Conservation (phyloP, 2,888 invertebrate species). For the Acleris literana region DNA sequence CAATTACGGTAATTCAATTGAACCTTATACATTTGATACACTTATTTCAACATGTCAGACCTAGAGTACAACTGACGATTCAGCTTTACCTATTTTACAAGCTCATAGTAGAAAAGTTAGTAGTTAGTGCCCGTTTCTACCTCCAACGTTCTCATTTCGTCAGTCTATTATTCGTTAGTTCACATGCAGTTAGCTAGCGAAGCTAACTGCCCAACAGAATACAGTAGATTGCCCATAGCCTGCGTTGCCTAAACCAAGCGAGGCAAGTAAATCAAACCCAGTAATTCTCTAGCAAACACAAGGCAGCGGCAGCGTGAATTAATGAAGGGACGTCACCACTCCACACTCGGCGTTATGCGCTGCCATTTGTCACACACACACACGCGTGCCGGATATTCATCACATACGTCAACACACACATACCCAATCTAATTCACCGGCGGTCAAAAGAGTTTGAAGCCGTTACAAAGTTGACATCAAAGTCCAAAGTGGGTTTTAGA, state of each 20-base stretch:
- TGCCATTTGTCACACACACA: conserved; percentile 24
- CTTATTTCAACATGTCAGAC: too few relatives aligned
- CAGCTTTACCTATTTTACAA: too few relatives aligned
- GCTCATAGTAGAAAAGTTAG: too few relatives aligned
- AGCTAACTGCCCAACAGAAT: background rate
- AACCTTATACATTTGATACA: too few relatives aligned
- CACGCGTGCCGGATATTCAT: conserved; percentile 7
- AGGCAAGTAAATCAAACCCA: conserved; percentile 26
- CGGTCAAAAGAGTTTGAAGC: conserved; percentile 2
- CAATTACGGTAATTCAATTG: too few relatives aligned
- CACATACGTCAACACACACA: conserved; percentile 1
- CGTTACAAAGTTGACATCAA: conserved; percentile 5
- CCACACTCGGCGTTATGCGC: conserved; percentile 13
- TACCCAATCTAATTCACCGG: background rate
- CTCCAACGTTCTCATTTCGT: too few relatives aligned
- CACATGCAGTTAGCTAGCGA: background rate
- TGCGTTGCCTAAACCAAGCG: conserved; percentile 19
- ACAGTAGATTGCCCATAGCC: background rate
- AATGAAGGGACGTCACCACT: conserved; percentile 35
- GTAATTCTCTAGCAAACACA: conserved; percentile 27
- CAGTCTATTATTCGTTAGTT: too few relatives aligned
- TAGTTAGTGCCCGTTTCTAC: too few relatives aligned
- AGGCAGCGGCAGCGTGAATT: conserved; percentile 27
- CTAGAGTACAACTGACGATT: too few relatives aligned
- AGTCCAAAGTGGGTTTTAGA: background rate